Percentiles rank a stretch among this genome's conserved stretches.
Conservation (phyloP, 2,113 vertebrate species). For the Plecturocebus donacophilus region DNA sequence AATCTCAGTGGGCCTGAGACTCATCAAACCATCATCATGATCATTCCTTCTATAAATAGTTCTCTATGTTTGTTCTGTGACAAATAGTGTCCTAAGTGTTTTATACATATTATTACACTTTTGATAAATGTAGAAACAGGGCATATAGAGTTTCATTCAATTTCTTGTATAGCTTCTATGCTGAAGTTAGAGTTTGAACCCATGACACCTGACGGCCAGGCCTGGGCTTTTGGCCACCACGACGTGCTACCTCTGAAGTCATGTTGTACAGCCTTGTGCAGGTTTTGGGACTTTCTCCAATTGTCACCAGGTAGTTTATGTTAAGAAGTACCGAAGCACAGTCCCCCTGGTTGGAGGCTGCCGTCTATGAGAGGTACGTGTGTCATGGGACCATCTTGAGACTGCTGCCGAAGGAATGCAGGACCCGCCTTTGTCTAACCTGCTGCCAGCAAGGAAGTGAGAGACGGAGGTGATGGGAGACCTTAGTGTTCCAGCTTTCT, state of each 20-base stretch:
- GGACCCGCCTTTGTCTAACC: neutral
- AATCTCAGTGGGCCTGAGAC: neutral
- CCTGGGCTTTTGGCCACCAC: neutral
- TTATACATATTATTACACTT: neutral
- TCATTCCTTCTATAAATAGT: neutral
- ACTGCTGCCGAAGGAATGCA: neutral
- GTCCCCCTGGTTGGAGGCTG: neutral
- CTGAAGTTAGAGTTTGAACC: neutral
- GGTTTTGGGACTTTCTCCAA: neutral
- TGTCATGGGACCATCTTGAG: neutral
- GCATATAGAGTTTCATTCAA: neutral
- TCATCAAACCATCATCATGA: neutral
- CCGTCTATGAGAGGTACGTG: neutral
- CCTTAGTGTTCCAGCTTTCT: neutral
- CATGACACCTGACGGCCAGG: neutral
- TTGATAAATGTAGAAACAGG: neutral
- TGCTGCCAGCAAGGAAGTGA: constrained; percentile 9
- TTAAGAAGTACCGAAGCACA: neutral
- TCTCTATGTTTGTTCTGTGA: neutral
- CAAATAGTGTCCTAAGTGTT: neutral
- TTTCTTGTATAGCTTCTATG: neutral
- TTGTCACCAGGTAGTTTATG: neutral
- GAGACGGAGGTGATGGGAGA: neutral
- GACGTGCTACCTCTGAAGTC: neutral
- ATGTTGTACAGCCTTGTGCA: neutral